Percentiles rank a stretch among this genome's conserved stretches.
phyloP scores from a whole-genome alignment of 2,113 vertebrate species.

The Labeo rohita region DNA sequence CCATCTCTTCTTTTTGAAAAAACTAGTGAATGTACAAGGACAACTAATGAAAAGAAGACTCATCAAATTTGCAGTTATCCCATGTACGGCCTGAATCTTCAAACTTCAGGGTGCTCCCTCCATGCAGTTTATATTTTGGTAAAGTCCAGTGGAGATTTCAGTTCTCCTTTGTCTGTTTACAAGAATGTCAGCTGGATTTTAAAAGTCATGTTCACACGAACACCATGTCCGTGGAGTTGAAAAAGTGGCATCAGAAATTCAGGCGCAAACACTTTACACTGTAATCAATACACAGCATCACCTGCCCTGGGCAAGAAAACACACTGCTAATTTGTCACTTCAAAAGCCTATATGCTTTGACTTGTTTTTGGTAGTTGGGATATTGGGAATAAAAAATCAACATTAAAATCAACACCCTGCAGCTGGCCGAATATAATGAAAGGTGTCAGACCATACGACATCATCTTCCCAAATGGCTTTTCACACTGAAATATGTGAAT shows the following conservation, averaged over 20 bases:
- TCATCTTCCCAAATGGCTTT: background rate
- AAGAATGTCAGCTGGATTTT: slow-evolving; percentile 1
- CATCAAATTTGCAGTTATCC: background rate
- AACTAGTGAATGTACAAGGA: background rate
- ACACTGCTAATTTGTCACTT: background rate
- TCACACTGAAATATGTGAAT: slow-evolving; percentile 5
- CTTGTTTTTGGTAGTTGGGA: background rate
- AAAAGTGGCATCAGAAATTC: slow-evolving; percentile 9
- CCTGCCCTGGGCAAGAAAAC: background rate
- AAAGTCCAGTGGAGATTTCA: background rate
- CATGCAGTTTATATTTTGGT: no score
- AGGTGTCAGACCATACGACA: background rate
- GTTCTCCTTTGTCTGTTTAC: background rate
- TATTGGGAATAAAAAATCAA: background rate
- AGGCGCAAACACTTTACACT: background rate
- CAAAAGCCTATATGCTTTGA: background rate
- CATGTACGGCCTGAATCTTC: background rate
- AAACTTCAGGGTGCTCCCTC: background rate
- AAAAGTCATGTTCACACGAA: slow-evolving; percentile 12
- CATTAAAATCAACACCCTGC: background rate
- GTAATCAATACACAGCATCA: slow-evolving; percentile 9
- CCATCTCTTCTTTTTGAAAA: background rate
- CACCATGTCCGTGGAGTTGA: background rate
- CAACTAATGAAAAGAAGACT: background rate
- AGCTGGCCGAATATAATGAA: background rate